A percentile compares a stretch with the other conserved stretches of the same genome.
Conservation (phyloP, 2,888 invertebrate species). For the Mayetiola destructor region DNA sequence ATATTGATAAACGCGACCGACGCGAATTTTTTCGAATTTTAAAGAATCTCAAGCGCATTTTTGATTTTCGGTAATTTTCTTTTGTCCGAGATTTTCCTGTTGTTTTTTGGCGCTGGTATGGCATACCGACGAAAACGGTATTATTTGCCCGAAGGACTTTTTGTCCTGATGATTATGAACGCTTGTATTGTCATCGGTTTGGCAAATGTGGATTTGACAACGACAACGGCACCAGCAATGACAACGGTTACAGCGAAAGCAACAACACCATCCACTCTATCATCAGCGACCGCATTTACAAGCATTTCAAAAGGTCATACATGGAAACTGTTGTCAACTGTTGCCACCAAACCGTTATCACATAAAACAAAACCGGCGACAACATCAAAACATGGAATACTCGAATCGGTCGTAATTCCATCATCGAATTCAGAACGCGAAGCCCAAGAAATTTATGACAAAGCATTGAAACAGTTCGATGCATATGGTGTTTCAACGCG, state of each 20-base stretch:
- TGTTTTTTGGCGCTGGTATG: neutral
- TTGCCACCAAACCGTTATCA: neutral
- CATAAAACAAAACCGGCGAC: neutral
- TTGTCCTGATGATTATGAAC: neutral
- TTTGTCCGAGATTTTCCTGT: too few relatives aligned
- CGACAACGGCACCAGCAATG: neutral
- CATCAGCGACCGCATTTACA: too few relatives aligned
- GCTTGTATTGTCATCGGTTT: neutral
- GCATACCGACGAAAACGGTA: neutral
- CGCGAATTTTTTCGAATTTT: too few relatives aligned
- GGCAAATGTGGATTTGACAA: neutral
- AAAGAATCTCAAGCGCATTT: too few relatives aligned
- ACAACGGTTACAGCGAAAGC: neutral
- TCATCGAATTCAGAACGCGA: constrained; percentile 32
- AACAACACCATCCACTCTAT: neutral
- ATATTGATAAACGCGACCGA: neutral
- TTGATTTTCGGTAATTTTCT: too few relatives aligned
- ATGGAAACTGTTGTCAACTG: too few relatives aligned
- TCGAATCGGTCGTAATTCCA: constrained; percentile 33
- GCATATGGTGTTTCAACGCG: constrained; percentile 23
- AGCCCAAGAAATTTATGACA: constrained; percentile 32
- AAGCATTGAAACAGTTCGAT: constrained; percentile 28
- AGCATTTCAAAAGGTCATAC: too few relatives aligned
- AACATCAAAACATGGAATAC: constrained; percentile 17
- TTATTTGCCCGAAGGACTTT: neutral